Evolutionary conservation across 1,140 invertebrate genomes (phyloP), one percentile per base, ranked within the genome.

Genomic region (Arctopsyche grandis): DNA sequence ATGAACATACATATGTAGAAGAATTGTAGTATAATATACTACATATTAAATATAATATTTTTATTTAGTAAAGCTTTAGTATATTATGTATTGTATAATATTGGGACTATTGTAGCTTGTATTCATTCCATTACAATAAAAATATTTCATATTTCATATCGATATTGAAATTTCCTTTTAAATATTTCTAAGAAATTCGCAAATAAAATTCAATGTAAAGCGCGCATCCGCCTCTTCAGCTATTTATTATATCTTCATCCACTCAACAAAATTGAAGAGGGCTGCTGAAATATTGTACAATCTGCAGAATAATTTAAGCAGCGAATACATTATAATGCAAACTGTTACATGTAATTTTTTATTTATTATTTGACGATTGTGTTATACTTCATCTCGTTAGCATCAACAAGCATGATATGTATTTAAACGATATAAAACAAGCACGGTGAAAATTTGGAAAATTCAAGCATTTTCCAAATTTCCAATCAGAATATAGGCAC

Each of bases 211-310:
- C 24, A 29, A 56, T 52, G 71, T 9, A 48, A 16, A 9, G 21
- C 46, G 71, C 21, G 48, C 24, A 16, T 52, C 43, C 44, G n/a
- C 48, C 19, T 7, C 70, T 73, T n/a, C 12, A 24, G 21, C 63
- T 66, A 74, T 74, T 74, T 74, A n/a, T n/a, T n/a, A n/a, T n/a
- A 26, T 74, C 71, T 74, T 74, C 71, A 74, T 74, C 46, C 44
- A 74, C 44, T 74, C 24, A 46, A 56, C 71, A 14, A 56, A 56
- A 74, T 74, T 71, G 48, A 74, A 56, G 48, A 74, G 71, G 71
- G 71, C 24, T 74, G 71, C n/a, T 66, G 63, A 74, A 74, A 74
- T 43, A 71, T 46, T 71, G 69, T 19, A 71, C 63, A 66, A 66
- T 66, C 63, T 66, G 24, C 63, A 26, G 63, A 29, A 66, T 26